Evolutionary conservation across 2,113 vertebrate species (phyloP).

Genomic region (Stegostoma tigrinum): DNA sequence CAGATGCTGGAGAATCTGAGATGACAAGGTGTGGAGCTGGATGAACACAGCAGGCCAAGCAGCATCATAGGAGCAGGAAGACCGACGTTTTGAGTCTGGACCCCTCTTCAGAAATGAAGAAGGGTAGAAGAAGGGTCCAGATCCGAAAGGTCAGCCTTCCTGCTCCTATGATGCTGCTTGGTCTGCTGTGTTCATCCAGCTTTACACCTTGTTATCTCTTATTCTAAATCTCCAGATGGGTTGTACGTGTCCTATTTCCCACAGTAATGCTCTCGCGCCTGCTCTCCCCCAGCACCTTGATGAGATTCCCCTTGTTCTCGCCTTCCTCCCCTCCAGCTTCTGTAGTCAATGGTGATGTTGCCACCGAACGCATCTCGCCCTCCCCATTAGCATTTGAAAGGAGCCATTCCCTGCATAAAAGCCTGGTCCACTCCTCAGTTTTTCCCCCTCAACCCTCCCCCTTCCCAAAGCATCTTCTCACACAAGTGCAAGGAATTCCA

Average conservation of each 20-base stretch:
- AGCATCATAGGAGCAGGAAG: no score
- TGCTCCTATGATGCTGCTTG: no score
- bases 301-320: no score
- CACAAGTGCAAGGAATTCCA: background rate
- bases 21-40: no score
- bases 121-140: no score
- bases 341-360: background rate
- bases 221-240: background rate
- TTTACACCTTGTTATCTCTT: no score
- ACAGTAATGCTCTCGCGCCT: background rate
- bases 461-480: background rate
- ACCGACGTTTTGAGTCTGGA: no score
- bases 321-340: background rate
- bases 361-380: background rate
- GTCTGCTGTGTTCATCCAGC: no score
- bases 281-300: background rate
- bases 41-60: no score
- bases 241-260: background rate
- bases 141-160: no score
- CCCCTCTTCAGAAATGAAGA: no score
- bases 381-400: background rate
- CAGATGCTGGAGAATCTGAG: no score
- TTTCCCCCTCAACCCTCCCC: background rate
- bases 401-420: background rate
- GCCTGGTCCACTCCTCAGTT: background rate